phyloP scores from a whole-genome alignment of 2,797 vertebrate species.

The Peromyscus nudipes region DNA sequence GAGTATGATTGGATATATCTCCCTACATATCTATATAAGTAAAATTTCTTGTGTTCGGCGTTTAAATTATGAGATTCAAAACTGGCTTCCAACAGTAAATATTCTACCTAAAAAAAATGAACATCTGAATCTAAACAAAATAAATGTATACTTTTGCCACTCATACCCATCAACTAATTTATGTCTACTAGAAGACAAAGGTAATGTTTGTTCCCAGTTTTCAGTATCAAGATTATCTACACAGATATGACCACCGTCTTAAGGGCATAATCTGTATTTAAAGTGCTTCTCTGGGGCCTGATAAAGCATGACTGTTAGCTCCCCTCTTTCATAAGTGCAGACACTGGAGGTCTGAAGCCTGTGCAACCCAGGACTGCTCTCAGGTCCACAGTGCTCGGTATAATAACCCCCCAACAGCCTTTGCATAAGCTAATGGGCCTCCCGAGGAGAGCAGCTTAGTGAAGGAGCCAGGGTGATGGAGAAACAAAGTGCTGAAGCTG shows the following conservation, averaged over 20 bases:
- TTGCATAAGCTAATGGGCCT: neutral
- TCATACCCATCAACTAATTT: constrained; percentile 39
- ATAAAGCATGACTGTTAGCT: constrained; percentile 13
- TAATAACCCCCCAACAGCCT: constrained; percentile 39
- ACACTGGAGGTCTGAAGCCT: neutral
- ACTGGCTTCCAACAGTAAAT: constrained; percentile 7
- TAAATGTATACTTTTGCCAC: neutral
- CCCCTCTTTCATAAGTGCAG: neutral
- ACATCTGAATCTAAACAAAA: constrained; percentile 22
- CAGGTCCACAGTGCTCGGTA: neutral
- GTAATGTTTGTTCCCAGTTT: constrained; percentile 52
- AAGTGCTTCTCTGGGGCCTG: neutral
- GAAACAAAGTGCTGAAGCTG: neutral
- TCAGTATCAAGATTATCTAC: constrained; percentile 1
- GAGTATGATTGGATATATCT: neutral
- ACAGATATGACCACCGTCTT: constrained; percentile 11
- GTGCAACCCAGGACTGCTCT: neutral
- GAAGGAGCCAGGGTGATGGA: neutral
- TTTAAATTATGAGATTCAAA: constrained; percentile 65
- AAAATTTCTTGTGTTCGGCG: neutral
- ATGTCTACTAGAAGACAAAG: constrained; percentile 11
- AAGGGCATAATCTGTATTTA: neutral
- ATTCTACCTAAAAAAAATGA: constrained; percentile 19
- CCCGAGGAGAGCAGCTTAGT: constrained; percentile 9
- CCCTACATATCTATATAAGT: neutral